A percentile compares a stretch with the other conserved stretches of the same genome.
These are phyloP conservation scores for Drosophila nigricruria DNA, from an alignment of 2,888 invertebrate genomes.

Conservation along the genomic window DNA sequence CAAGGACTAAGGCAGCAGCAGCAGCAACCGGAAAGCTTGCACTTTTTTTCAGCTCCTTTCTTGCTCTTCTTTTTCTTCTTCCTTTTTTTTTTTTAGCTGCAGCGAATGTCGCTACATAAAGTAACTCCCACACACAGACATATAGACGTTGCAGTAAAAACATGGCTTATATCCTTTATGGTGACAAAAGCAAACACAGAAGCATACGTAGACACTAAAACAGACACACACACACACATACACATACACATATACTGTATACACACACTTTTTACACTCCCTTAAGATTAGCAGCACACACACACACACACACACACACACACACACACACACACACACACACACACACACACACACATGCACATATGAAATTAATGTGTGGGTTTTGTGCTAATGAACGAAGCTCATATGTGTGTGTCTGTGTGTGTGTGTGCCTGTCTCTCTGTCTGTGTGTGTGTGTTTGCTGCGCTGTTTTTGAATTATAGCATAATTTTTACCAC, in stretches of 20 bases:
- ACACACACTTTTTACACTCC: constrained; percentile 49
- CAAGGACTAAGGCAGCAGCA: constrained; percentile 27
- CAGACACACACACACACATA: constrained; percentile 16
- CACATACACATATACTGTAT: constrained; percentile 12
- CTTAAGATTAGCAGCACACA: constrained; percentile 54
- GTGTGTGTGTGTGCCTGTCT: constrained; percentile 16
- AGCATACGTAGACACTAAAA: constrained; percentile 29
- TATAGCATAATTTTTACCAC: constrained; percentile 77
- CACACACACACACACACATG: constrained; percentile 20
- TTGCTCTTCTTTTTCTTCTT: constrained; percentile 23
- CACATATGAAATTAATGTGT: constrained; percentile 68
- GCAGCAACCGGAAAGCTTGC: constrained; percentile 52
- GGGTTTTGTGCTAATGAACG: constrained; percentile 78
- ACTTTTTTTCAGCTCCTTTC: constrained; percentile 45
- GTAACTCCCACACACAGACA: constrained; percentile 35
- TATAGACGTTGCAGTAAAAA: constrained; percentile 45
- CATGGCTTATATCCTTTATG: constrained; percentile 65
- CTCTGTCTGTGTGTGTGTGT: constrained; percentile 30
- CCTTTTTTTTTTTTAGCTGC: constrained; percentile 36
- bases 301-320: constrained; percentile 26
- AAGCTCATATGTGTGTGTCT: constrained; percentile 15
- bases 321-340: no score
- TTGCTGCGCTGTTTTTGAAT: constrained; percentile 70
- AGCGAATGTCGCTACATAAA: constrained; percentile 57
- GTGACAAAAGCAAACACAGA: constrained; percentile 59